Percentiles rank a stretch among this genome's conserved stretches.
phyloP scores from a whole-genome alignment of 2,797 vertebrate species.

The Cossypha heuglini region DNA sequence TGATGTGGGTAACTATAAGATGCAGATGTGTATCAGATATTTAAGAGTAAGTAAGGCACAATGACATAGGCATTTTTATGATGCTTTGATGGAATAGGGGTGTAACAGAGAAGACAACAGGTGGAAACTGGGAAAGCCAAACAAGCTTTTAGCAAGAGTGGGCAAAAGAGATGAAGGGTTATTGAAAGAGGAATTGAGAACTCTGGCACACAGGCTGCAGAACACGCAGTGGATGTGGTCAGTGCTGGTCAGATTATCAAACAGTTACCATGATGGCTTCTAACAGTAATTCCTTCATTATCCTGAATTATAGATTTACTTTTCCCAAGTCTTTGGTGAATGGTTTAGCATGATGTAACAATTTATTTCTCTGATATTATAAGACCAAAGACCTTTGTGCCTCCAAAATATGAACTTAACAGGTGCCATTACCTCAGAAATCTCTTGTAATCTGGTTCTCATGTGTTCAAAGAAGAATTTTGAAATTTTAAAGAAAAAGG shows the following conservation, averaged over 20 bases:
- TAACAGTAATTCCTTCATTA: neutral
- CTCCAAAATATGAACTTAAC: neutral
- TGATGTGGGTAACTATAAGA: neutral
- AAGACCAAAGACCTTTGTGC: neutral
- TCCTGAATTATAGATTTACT: neutral
- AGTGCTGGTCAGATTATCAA: neutral
- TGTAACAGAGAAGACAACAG: neutral
- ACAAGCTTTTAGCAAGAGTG: neutral
- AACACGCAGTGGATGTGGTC: neutral
- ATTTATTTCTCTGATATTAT: neutral
- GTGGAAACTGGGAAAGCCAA: neutral
- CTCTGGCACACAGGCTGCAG: neutral
- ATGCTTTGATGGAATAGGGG: neutral
- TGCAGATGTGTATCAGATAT: neutral
- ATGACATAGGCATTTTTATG: neutral
- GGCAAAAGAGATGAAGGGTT: neutral
- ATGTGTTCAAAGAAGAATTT: neutral
- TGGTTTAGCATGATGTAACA: neutral
- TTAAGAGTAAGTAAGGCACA: neutral
- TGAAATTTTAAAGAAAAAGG: neutral
- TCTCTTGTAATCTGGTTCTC: neutral
- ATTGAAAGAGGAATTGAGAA: neutral
- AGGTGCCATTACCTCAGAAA: neutral
- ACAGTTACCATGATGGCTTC: neutral
- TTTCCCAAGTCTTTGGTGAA: neutral